Evolutionary conservation across 1,140 invertebrate genomes (phyloP).

Genomic region (Tigriopus japonicus): DNA sequence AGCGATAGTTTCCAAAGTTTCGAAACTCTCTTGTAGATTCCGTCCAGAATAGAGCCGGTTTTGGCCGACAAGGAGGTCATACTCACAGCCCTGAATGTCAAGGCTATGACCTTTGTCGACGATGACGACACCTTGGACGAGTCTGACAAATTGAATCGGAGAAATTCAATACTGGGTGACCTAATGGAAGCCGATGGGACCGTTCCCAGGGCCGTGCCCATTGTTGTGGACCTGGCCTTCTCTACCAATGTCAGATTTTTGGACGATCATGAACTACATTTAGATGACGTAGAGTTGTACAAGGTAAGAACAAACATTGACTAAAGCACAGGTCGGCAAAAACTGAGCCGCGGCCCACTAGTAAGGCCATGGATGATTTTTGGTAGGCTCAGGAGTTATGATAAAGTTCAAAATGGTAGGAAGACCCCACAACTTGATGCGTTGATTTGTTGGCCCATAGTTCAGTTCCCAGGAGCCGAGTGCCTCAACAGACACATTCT

Average conservation of each 20-base stretch:
- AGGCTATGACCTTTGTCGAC: constrained; percentile 92
- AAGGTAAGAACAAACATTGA: background rate
- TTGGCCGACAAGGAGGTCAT: constrained; percentile 98
- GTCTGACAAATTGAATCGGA: background rate
- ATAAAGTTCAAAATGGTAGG: too few relatives aligned
- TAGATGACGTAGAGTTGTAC: constrained; percentile 2
- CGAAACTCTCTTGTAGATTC: constrained; percentile 37
- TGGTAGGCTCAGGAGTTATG: too few relatives aligned
- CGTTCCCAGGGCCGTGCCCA: background rate
- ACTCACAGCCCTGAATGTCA: constrained; percentile 94
- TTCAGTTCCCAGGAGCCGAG: background rate
- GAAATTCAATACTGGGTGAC: background rate
- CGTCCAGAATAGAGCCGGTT: constrained; percentile 89
- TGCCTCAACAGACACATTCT: background rate
- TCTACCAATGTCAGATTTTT: background rate
- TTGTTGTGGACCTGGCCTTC: constrained; percentile 1
- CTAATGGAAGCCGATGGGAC: background rate
- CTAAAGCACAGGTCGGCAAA: too few relatives aligned
- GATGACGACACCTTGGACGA: background rate
- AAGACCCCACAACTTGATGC: too few relatives aligned
- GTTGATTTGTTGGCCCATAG: too few relatives aligned
- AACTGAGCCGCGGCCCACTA: too few relatives aligned
- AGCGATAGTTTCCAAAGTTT: too few relatives aligned
- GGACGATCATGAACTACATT: background rate
- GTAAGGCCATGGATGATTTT: too few relatives aligned